phyloP scores from a whole-genome alignment of 2,113 vertebrate species.

The Megaleporinus macrocephalus region DNA sequence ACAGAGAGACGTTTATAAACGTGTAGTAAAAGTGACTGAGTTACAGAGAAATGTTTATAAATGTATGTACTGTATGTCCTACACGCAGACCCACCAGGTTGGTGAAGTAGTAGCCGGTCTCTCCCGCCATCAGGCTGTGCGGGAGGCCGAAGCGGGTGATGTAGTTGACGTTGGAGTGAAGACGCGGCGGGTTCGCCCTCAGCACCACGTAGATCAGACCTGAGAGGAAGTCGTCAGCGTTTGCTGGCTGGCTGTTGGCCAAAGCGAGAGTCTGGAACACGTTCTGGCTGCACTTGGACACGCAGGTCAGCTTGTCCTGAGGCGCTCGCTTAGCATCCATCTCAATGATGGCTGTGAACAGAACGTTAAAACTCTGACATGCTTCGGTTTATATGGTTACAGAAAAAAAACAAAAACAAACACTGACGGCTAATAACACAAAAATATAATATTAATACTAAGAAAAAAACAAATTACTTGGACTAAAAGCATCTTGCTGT shows the following conservation, averaged over 20 bases:
- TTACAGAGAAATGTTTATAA: too few species aligned
- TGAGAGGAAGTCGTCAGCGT: slow-evolving; percentile 81
- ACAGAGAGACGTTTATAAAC: too few species aligned
- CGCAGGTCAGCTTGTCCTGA: slow-evolving; percentile 80
- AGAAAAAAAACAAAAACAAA: background rate
- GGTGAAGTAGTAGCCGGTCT: slow-evolving; percentile 83
- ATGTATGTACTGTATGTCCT: too few species aligned
- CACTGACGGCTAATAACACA: background rate
- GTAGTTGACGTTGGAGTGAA: slow-evolving; percentile 83
- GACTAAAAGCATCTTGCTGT: too few species aligned
- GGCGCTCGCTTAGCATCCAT: slow-evolving; percentile 83
- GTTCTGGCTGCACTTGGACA: slow-evolving; percentile 78
- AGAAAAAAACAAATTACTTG: background rate
- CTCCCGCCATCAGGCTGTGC: slow-evolving; percentile 80
- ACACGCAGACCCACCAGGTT: slow-evolving; percentile 72
- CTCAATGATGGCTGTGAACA: slow-evolving; percentile 76
- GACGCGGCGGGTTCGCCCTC: slow-evolving; percentile 80
- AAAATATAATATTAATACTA: background rate
- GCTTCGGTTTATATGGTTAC: background rate
- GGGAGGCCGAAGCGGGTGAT: slow-evolving; percentile 82
- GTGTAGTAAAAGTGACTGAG: too few species aligned
- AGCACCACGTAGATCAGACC: slow-evolving; percentile 77
- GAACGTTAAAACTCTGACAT: background rate
- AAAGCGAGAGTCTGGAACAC: slow-evolving; percentile 76
- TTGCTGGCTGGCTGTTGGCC: slow-evolving; percentile 75